Base-by-base conservation (phyloP, 92 coral and sea anemone species). In the Pocillopora grandis region DNA sequence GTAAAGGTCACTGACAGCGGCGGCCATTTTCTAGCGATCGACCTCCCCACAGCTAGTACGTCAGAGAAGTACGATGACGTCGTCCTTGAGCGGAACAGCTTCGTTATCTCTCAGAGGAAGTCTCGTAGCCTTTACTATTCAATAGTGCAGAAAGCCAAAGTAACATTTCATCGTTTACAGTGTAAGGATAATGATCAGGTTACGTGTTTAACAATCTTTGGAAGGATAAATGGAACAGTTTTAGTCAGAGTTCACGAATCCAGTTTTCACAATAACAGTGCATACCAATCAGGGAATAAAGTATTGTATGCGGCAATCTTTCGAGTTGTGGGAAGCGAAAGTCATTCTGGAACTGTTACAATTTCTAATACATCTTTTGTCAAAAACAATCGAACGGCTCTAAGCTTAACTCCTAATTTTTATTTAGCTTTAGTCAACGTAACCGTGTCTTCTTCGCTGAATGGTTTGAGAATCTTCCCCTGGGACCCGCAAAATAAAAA, bases 121-220 rank as follows among this genome's bases (percentile, higher is more conserved):
- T 42, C 52, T 48, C 71, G 81, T 15, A 63, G 81, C 13, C 71
- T 77, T 77, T 77, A 77, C 58, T 63, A 62, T 60, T 77, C 81
- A 9, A 62, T 14, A 12, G 81, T 77, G 13, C 20, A 42, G 61
- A 63, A 12, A 71, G 60, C 61, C 20, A 10, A 52, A 0, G 60
- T 77, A 6, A 36, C 48, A 9, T 77, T 77, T 62, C 21, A 37
- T 63, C n/a, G 81, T 27, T 37, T 77, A 35, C 81, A 63, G 71
- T 77, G 81, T 14, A 64, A 19, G 37, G 49, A 63, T 62, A 77
- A 77, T 58, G 36, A 56, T 19, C 71, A 42, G 13, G 13, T n/a
- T 12, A 63, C 37, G 27, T 42, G 81, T 19, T 1, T 77, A 42
- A 77, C 37, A 63, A 48, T 77, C 18, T 42, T 10, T 1, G 49